phyloP scores from a whole-genome alignment of 1,140 invertebrate genomes.

The Drosophila lini region DNA sequence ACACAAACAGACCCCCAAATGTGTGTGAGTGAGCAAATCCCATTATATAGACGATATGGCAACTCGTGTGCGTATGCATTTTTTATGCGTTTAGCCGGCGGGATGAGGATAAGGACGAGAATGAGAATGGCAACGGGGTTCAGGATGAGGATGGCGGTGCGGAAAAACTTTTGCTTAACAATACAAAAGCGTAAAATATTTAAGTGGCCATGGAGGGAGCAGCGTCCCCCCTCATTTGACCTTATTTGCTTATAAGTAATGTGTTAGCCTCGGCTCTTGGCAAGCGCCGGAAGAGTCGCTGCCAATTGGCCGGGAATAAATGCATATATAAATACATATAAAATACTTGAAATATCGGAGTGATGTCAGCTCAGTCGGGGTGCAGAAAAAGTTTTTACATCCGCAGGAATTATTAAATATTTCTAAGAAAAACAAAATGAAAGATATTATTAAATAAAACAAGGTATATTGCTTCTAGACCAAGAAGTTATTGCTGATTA shows the following conservation, averaged over 20 bases:
- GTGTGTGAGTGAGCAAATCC: conserved; percentile 31
- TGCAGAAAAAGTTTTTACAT: neutral
- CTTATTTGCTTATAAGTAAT: conserved; percentile 63
- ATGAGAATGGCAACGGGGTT: neutral
- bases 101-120: neutral
- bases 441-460: neutral
- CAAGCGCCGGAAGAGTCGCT: conserved; percentile 34
- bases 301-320: conserved; percentile 39
- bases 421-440: neutral
- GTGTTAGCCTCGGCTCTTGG: conserved; percentile 49
- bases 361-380: conserved; percentile 28
- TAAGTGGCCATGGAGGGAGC: conserved; percentile 44
- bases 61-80: conserved; percentile 55
- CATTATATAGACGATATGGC: conserved; percentile 50
- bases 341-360: conserved; percentile 23
- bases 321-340: conserved; percentile 35
- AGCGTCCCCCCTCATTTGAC: conserved; percentile 36
- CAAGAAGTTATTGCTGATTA: neutral
- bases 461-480: neutral
- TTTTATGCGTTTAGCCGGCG: conserved; percentile 46
- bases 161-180: conserved; percentile 61
- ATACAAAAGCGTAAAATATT: conserved; percentile 70
- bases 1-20: conserved; percentile 10
- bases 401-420: neutral
- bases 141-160: conserved; percentile 10